Evolutionary conservation across 2,113 vertebrate genomes (phyloP), one percentile per base, ranked within the genome.

Genomic region (Ascaphus truei): DNA sequence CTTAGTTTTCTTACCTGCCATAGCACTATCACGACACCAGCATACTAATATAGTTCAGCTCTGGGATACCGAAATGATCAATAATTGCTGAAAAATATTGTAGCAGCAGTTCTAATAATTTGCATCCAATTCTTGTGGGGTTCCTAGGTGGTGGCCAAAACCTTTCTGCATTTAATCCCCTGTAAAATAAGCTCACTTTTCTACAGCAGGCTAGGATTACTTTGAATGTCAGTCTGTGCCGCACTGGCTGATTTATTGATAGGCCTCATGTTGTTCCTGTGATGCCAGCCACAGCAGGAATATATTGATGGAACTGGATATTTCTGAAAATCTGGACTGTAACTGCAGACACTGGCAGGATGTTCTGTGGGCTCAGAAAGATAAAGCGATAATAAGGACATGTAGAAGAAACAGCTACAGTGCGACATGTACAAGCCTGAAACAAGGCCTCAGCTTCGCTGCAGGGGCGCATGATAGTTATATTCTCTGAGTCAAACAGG

Each of bases 171-270:
- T 45, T 18, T 45, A 20, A 45, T 18, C 16, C 8, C 1, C 41
- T 3, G 41, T 45, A 45, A 45, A n/a, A 18, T 18, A 45, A 18
- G 13, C n/a, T 45, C 9, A 45, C 15, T 18, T 4, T 7, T 45
- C 3, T 20, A 33, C 23, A 34, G 34, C 11, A 5, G 26, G 20
- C 7, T 41, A 12, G 16, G 27, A 30, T 23, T 31, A 22, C 33
- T 33, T 43, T 33, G 48, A 68, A 58, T 68, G 65, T 58, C 53
- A 68, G 29, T 48, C 53, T 48, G 29, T 29, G 34, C 16, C 33
- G 26, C 76, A 58, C 62, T 76, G 74, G 75, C 59, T 68, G 80
- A 82, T 83, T 83, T 84, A 57, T 78, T 77, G 71, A 76, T 71
- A 55, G 58, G 58, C 58, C 71, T 55, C 76, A 71, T 52, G 79